Evolutionary conservation across 2,797 vertebrate genomes (phyloP).

Genomic region (Zenarchopterus dispar): DNA sequence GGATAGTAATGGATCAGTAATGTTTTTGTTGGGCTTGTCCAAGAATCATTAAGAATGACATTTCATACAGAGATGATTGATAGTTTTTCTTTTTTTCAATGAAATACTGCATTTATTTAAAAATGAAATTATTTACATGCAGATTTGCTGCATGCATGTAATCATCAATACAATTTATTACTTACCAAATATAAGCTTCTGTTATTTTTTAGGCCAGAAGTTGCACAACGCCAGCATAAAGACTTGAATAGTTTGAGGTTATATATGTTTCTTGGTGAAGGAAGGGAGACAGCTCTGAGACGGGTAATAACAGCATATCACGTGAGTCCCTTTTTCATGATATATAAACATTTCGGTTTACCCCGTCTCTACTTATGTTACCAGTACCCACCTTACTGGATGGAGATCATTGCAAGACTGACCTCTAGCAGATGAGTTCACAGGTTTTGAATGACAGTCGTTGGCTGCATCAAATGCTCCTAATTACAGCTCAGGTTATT

Average conservation of each 20-base stretch:
- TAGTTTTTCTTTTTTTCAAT: too few species aligned
- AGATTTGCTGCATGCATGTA: too few species aligned
- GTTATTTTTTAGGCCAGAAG: neutral
- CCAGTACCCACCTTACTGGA: conserved; percentile 14
- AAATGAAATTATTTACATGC: too few species aligned
- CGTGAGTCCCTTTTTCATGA: conserved; percentile 18
- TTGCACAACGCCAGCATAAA: neutral
- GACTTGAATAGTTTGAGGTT: conserved; percentile 2
- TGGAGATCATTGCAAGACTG: conserved; percentile 18
- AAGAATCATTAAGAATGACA: too few species aligned
- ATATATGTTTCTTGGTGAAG: conserved; percentile 1
- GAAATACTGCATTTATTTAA: too few species aligned
- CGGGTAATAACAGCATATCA: conserved; percentile 15
- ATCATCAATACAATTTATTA: too few species aligned
- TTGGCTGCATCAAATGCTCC: conserved; percentile 58
- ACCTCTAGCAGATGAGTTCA: conserved; percentile 47
- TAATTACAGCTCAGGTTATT: conserved; percentile 67
- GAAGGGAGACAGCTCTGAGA: conserved; percentile 3
- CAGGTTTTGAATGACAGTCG: conserved; percentile 55
- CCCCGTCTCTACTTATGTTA: conserved; percentile 12
- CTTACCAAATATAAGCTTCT: too few species aligned
- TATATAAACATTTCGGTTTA: conserved; percentile 26
- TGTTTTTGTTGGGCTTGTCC: too few species aligned
- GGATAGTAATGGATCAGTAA: too few species aligned
- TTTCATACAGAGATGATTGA: too few species aligned